Base-by-base conservation (phyloP, 1,140 invertebrate genomes). In the Diorhabda carinulata region DNA sequence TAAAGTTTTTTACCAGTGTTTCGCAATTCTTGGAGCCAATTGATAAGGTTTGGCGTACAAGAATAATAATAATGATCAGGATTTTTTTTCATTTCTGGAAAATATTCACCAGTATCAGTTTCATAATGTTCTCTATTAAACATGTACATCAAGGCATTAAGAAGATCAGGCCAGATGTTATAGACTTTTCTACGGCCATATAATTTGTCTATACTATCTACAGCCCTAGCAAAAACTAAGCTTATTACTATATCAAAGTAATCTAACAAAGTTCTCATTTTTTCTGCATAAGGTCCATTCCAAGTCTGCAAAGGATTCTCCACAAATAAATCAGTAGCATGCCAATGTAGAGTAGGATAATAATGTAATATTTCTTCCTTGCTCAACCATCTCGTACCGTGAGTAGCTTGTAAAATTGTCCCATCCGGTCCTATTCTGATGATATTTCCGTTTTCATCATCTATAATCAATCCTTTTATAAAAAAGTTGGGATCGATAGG, bases 381-480 rank as follows among this genome's bases (percentile, higher is more conserved):
- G 7, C 78, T 83, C 64, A 94, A 76, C 4, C 85, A 77, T 60
- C 77, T 85, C 1, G 88, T 91, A 7, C 92, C 92, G 81, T 94
- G 92, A 61, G 83, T 84, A 1, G 87, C 91, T 74, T 84, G 86
- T 10, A 88, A 71, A 62, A 94, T 89, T 3, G 77, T 76, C 0
- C 91, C 91, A 76, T 88, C 81, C 43, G 83, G 74, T 47, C 81
- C 82, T 1, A 92, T 78, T 78, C 89, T 87, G 2, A 94, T 72
- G 25, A 94, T 78, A 80, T 94, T 93, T 2, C 92, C 92, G 58
- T 81, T 84, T n/a, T 87, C 82, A 66, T 87, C 85, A 76, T 94
- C 92, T n/a, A 93, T 74, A 65, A 93, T 84, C 7, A 94, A 79
- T 1, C 92, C 92, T 79, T 90, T 92, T 70, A 90, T 88, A 63